A percentile compares a stretch with the other conserved stretches of the same genome.
Evolutionary conservation across 2,888 invertebrate genomes (phyloP).

Genomic region (Eumerus sabulonum): DNA sequence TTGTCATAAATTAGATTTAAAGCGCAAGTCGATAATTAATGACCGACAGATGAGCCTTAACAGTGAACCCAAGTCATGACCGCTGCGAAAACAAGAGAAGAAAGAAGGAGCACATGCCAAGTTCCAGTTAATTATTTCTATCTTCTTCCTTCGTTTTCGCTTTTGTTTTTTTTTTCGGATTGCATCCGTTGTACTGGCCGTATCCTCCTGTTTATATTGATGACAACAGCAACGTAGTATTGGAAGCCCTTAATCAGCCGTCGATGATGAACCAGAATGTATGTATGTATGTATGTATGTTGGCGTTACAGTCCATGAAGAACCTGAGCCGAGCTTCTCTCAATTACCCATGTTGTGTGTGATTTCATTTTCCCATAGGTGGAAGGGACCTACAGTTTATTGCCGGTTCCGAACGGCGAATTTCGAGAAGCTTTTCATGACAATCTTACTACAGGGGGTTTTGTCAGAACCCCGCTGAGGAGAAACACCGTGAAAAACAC

Average conservation of each 20-base stretch:
- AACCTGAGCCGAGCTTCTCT: too few species aligned
- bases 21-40: constrained; percentile 23
- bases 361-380: too few species aligned
- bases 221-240: constrained; percentile 14
- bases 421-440: too few species aligned
- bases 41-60: constrained; percentile 46
- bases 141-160: constrained; percentile 25
- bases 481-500: too few species aligned
- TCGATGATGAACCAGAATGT: constrained; percentile 5
- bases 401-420: too few species aligned
- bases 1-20: constrained; percentile 30
- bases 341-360: too few species aligned
- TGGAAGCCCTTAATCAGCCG: constrained; percentile 27
- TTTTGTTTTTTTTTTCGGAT: background rate
- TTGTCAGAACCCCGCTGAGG: too few species aligned
- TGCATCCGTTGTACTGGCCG: constrained; percentile 26
- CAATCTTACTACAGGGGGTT: too few species aligned
- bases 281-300: too few species aligned
- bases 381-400: too few species aligned
- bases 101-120: constrained; percentile 33
- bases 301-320: too few species aligned
- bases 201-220: constrained; percentile 17
- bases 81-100: background rate
- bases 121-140: constrained; percentile 35
- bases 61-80: constrained; percentile 2